Conservation (phyloP, 1,140 invertebrate genomes). For the Apis laboriosa region DNA sequence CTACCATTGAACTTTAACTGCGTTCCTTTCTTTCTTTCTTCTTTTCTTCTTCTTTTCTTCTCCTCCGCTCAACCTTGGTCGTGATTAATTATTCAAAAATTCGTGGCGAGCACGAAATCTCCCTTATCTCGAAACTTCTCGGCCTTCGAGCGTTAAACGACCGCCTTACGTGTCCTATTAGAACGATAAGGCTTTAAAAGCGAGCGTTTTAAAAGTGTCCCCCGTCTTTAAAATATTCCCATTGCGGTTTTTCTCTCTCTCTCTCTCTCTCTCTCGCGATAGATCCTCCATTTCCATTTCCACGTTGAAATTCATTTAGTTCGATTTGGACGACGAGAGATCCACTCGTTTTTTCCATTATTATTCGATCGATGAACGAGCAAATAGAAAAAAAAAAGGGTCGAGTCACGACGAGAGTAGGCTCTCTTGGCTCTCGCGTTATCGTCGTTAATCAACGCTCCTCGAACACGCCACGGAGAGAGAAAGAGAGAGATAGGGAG, state of each 20-base stretch:
- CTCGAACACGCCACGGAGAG: neutral
- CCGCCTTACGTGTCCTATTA: slow-evolving; percentile 56
- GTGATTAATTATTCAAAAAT: slow-evolving; percentile 63
- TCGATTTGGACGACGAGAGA: slow-evolving; percentile 20
- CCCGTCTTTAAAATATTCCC: slow-evolving; percentile 34
- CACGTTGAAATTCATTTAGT: slow-evolving; percentile 25
- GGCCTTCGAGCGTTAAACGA: slow-evolving; percentile 55
- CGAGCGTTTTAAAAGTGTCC: slow-evolving; percentile 48
- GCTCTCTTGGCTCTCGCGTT: neutral
- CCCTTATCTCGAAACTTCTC: slow-evolving; percentile 51
- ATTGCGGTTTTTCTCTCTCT: slow-evolving; percentile 40
- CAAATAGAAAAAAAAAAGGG: neutral
- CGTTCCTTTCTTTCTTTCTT: neutral
- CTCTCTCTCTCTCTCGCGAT: neutral
- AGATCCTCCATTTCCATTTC: neutral
- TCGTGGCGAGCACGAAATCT: slow-evolving; percentile 27
- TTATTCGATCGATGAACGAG: slow-evolving; percentile 2
- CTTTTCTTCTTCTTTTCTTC: neutral
- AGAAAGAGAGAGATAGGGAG: no score
- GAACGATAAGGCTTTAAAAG: slow-evolving; percentile 63
- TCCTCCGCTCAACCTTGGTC: neutral
- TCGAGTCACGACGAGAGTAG: neutral
- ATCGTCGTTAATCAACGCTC: slow-evolving; percentile 45
- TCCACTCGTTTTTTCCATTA: slow-evolving; percentile 9
- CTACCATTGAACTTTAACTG: slow-evolving; percentile 20